Conservation (phyloP, 2,888 invertebrate genomes). For the Halictus quadricinctus region DNA sequence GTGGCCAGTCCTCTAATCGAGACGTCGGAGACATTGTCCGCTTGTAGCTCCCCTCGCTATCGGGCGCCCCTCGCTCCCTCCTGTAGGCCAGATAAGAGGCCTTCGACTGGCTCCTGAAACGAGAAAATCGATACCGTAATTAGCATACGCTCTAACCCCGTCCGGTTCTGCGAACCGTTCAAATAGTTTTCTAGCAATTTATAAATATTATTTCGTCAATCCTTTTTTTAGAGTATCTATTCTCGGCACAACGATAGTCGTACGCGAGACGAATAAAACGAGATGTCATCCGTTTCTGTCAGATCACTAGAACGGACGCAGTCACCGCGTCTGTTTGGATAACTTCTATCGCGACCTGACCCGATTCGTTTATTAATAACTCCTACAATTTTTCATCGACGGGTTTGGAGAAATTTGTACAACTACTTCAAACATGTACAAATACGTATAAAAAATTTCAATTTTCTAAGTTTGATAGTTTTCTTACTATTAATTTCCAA, state of each 20-base stretch:
- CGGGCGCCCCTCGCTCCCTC: slow-evolving; percentile 87
- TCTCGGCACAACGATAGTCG: neutral
- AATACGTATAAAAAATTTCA: too few relatives aligned
- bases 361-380: neutral
- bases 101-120: slow-evolving; percentile 89
- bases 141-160: neutral
- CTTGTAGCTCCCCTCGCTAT: slow-evolving; percentile 90
- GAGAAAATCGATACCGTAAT: slow-evolving; percentile 28
- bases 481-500: too few relatives aligned
- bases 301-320: neutral
- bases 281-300: neutral
- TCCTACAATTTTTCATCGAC: too few relatives aligned
- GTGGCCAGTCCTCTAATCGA: slow-evolving; percentile 78
- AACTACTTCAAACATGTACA: too few relatives aligned
- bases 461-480: too few relatives aligned
- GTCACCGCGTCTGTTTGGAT: neutral
- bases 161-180: too few relatives aligned
- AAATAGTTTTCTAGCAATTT: too few relatives aligned
- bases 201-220: neutral
- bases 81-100: slow-evolving; percentile 90
- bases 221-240: neutral
- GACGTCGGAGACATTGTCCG: slow-evolving; percentile 87
- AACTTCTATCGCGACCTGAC: neutral
- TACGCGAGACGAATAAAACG: neutral
- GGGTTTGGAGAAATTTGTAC: too few relatives aligned